Evolutionary conservation across 2,888 invertebrate genomes (phyloP).

Genomic region (Eilema depressum): DNA sequence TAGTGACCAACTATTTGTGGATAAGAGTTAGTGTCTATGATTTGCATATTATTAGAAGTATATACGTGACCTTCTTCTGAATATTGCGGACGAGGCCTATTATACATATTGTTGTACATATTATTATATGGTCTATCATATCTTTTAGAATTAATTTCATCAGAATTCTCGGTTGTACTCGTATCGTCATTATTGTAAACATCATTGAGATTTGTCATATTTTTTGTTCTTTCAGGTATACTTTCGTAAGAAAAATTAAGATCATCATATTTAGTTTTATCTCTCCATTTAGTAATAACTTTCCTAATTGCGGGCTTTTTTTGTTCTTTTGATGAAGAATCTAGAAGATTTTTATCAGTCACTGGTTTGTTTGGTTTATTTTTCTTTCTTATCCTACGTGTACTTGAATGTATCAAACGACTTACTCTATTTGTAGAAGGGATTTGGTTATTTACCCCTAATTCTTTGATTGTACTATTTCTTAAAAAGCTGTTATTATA

Average conservation of each 20-base stretch:
- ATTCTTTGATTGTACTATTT: not conserved
- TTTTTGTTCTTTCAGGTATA: slow-evolving; percentile 54
- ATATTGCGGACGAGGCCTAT: slow-evolving; percentile 63
- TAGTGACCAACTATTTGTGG: slow-evolving; percentile 22
- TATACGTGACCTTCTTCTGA: slow-evolving; percentile 68
- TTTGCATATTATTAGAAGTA: slow-evolving; percentile 71
- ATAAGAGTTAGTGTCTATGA: slow-evolving; percentile 57
- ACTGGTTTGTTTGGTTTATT: slow-evolving; percentile 42
- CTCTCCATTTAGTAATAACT: slow-evolving; percentile 85
- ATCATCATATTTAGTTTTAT: slow-evolving; percentile 78
- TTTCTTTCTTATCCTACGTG: slow-evolving; percentile 48
- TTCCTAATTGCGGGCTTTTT: slow-evolving; percentile 75
- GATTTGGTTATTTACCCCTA: not conserved
- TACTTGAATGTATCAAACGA: slow-evolving; percentile 49
- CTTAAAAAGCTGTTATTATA: not conserved
- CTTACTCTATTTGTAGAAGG: slow-evolving; percentile 42
- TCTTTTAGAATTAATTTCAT: slow-evolving; percentile 56
- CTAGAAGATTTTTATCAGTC: slow-evolving; percentile 28
- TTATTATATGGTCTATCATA: slow-evolving; percentile 38
- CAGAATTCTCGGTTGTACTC: slow-evolving; percentile 54
- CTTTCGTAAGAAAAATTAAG: slow-evolving; percentile 77
- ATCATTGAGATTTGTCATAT: slow-evolving; percentile 42
- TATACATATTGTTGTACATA: slow-evolving; percentile 55
- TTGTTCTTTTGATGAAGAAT: slow-evolving; percentile 30
- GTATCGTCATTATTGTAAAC: slow-evolving; percentile 52